phyloP scores from a whole-genome alignment of 2,113 vertebrate genomes.

The Aegithalos caudatus region DNA sequence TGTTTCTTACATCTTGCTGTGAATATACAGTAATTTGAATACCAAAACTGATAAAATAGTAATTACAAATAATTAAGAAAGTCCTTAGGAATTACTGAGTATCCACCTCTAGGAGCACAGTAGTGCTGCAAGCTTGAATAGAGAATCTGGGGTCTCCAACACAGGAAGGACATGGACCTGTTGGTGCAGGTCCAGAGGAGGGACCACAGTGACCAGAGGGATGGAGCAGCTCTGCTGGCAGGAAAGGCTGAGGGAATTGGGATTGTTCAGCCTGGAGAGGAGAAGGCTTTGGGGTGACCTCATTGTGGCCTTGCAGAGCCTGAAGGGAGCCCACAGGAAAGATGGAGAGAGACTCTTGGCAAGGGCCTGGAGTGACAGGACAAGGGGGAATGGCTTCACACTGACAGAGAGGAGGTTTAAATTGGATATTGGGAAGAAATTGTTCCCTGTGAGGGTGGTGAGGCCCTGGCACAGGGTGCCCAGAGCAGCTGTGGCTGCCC shows the following conservation, averaged over 20 bases:
- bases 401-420: rapidly evolving
- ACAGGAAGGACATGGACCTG: not conserved
- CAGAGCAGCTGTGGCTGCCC: not conserved
- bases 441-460: rapidly evolving
- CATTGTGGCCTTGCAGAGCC: rapidly evolving
- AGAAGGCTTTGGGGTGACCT: not conserved
- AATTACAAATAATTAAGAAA: not conserved
- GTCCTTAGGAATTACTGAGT: not conserved
- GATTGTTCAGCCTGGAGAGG: not conserved
- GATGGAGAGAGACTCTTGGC: not conserved
- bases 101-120: not conserved
- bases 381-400: not conserved
- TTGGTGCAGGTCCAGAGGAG: not conserved
- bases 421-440: not conserved
- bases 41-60: not conserved
- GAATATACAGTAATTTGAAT: not conserved
- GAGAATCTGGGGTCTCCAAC: not conserved
- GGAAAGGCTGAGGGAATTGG: not conserved
- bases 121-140: not conserved
- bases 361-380: not conserved
- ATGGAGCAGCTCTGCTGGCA: not conserved
- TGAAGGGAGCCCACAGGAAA: not conserved
- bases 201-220: not conserved
- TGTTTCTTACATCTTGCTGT: not conserved
- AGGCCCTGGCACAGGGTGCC: not conserved